Conservation (phyloP, 2,797 vertebrate genomes). For the Spinibarbus caldwelli region DNA sequence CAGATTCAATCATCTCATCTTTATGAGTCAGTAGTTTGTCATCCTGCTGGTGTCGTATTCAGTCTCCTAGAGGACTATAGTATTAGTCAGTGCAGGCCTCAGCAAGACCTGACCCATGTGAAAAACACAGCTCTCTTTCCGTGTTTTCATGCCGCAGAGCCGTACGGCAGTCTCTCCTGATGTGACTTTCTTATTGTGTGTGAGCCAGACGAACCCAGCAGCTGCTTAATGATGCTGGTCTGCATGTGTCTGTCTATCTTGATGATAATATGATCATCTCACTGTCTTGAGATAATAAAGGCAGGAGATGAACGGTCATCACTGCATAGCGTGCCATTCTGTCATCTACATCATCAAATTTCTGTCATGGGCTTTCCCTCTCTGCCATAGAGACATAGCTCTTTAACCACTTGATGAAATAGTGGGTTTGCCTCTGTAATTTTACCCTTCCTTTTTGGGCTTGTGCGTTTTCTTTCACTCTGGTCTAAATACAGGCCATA, state of each 20-base stretch:
- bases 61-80: constrained; percentile 16
- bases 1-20: constrained; percentile 30
- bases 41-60: constrained; percentile 22
- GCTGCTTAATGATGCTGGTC: constrained; percentile 21
- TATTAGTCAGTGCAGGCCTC: constrained; percentile 37
- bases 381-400: background rate
- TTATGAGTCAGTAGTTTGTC: constrained; percentile 36
- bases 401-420: background rate
- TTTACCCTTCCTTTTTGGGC: background rate
- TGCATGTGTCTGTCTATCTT: background rate
- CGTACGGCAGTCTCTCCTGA: background rate
- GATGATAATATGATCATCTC: constrained; percentile 7
- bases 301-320: constrained; percentile 19
- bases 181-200: background rate
- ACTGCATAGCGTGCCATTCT: background rate
- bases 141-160: background rate
- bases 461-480: background rate
- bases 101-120: constrained; percentile 8
- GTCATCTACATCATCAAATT: constrained; percentile 11
- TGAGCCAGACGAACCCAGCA: constrained; percentile 1
- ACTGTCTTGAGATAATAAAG: constrained; percentile 26
- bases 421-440: background rate
- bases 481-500: background rate
- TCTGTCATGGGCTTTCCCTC: constrained; percentile 10
- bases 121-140: background rate